Evolutionary conservation across 2,888 invertebrate genomes (phyloP).

Genomic region (Julus scanicus): DNA sequence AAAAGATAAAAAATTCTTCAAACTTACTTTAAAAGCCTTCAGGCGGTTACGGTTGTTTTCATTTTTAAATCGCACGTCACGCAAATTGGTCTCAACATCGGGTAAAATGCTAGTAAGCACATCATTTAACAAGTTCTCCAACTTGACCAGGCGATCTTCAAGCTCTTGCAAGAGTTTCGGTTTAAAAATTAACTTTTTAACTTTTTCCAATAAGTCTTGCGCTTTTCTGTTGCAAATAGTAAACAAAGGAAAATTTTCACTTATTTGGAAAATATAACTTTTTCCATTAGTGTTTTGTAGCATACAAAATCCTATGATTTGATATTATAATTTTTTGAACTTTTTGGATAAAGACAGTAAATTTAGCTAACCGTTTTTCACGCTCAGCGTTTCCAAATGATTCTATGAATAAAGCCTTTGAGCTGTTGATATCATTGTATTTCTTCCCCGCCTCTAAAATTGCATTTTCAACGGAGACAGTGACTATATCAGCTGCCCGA

Average conservation of each 20-base stretch:
- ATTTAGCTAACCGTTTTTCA: slow-evolving; percentile 58
- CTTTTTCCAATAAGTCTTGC: slow-evolving; percentile 36
- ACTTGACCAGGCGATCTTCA: neutral
- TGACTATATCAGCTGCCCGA: slow-evolving; percentile 60
- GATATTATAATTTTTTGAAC: neutral
- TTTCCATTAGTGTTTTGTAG: neutral
- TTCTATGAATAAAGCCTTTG: slow-evolving; percentile 62
- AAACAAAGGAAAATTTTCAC: slow-evolving; percentile 34
- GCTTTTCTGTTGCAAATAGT: slow-evolving; percentile 21
- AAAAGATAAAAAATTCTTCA: neutral
- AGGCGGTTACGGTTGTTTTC: slow-evolving; percentile 23
- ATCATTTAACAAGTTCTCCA: neutral
- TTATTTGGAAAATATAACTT: neutral
- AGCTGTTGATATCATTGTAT: slow-evolving; percentile 63
- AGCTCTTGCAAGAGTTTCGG: slow-evolving; percentile 16
- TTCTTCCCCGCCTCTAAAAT: slow-evolving; percentile 66
- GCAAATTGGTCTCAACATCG: neutral
- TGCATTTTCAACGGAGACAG: slow-evolving; percentile 63
- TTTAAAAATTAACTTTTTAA: slow-evolving; percentile 44
- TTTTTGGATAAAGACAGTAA: neutral
- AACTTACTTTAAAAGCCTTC: slow-evolving; percentile 41
- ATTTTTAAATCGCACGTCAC: neutral
- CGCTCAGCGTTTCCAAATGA: slow-evolving; percentile 60
- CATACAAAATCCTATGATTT: neutral
- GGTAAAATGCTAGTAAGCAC: slow-evolving; percentile 7